phyloP scores from a whole-genome alignment of 2,888 invertebrate species.

The Callimorpha dominula region DNA sequence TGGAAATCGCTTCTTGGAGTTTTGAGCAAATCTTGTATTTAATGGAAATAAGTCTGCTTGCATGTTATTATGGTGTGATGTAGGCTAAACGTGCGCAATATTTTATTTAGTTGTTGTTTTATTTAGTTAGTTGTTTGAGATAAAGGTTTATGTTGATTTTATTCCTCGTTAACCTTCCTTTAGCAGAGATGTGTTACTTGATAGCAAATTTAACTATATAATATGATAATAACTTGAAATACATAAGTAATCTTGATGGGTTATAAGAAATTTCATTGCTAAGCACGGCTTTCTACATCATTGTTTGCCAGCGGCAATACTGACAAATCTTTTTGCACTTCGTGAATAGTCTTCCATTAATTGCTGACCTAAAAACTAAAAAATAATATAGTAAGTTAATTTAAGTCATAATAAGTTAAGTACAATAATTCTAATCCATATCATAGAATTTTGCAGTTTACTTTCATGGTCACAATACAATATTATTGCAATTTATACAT shows the following conservation, averaged over 20 bases:
- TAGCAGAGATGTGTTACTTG: too few relatives aligned
- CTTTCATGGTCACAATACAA: neutral
- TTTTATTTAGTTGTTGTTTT: neutral
- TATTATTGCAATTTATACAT: too few relatives aligned
- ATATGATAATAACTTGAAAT: neutral
- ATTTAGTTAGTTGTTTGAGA: neutral
- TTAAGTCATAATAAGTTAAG: neutral
- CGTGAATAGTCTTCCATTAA: neutral
- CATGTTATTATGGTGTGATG: neutral
- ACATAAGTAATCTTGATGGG: neutral
- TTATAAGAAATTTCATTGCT: neutral
- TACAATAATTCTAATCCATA: too few relatives aligned
- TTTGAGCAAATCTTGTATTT: conserved; percentile 9
- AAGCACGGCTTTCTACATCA: neutral
- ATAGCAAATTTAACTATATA: too few relatives aligned
- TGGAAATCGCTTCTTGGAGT: neutral
- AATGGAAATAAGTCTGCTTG: neutral
- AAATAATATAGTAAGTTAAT: neutral
- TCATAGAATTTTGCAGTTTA: neutral
- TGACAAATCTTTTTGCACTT: neutral
- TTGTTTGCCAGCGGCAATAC: neutral
- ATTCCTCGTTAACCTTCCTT: too few relatives aligned
- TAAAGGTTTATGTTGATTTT: too few relatives aligned
- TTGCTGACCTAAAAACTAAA: neutral
- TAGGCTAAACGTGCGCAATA: neutral